phyloP scores from a whole-genome alignment of 2,888 invertebrate genomes.

The Metopia argyrocephala region DNA sequence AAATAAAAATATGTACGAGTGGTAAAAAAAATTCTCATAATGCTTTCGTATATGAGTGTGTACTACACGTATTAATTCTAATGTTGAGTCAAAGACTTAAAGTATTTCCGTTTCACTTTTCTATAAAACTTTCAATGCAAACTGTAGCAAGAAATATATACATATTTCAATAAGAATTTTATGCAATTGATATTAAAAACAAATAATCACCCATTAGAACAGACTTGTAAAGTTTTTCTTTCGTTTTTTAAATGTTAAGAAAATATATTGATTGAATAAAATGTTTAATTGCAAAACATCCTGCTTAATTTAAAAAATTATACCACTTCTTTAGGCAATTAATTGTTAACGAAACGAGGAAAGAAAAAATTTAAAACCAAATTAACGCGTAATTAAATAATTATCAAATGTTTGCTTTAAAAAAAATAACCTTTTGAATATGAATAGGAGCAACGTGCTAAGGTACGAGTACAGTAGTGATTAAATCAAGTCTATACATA shows the following conservation, averaged over 20 bases:
- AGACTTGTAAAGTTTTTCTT: background rate
- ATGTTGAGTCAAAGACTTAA: conserved; percentile 1
- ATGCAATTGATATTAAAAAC: conserved; percentile 15
- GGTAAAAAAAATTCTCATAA: conserved; percentile 23
- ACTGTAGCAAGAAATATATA: too few species aligned
- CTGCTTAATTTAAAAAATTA: conserved; percentile 5
- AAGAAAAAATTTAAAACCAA: background rate
- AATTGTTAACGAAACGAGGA: background rate
- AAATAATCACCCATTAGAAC: background rate
- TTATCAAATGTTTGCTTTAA: background rate
- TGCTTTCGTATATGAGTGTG: background rate
- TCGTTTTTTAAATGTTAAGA: background rate
- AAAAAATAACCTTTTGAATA: background rate
- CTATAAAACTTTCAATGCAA: conserved; percentile 18
- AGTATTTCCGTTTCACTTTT: conserved; percentile 55
- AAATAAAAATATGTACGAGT: background rate
- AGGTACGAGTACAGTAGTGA: too few species aligned
- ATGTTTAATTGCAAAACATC: conserved; percentile 37
- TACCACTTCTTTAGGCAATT: background rate
- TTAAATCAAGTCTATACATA: too few species aligned
- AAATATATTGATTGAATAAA: conserved; percentile 1
- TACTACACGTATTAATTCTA: too few species aligned
- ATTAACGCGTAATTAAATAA: conserved; percentile 15
- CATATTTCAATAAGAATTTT: background rate
- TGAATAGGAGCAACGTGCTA: too few species aligned